A percentile compares a stretch with the other conserved stretches of the same genome.
Evolutionary conservation across 2,113 vertebrate species (phyloP).

Genomic region (Acinonyx jubatus): DNA sequence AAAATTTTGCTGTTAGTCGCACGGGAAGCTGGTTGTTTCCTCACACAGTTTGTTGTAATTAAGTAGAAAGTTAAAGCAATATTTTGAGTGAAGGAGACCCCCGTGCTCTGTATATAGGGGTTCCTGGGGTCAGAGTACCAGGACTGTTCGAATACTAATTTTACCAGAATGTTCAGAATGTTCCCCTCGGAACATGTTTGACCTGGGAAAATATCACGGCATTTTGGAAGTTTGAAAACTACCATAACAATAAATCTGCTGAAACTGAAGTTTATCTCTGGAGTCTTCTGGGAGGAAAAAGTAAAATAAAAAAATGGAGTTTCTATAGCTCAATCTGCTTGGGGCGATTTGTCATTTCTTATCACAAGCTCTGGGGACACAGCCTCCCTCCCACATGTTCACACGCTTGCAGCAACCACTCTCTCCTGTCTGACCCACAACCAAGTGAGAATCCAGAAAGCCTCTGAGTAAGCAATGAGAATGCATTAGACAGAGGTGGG

Average conservation of each 20-base stretch:
- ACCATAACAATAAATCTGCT: background rate
- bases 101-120: background rate
- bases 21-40: background rate
- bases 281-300: background rate
- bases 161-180: background rate
- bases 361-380: background rate
- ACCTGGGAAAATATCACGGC: background rate
- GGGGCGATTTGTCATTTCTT: background rate
- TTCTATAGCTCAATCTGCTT: background rate
- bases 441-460: background rate
- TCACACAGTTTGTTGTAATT: background rate
- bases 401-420: no score
- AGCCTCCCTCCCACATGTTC: background rate
- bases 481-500: background rate
- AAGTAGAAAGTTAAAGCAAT: background rate
- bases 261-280: background rate
- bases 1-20: background rate
- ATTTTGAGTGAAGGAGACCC: background rate
- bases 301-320: rapidly evolving
- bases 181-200: background rate
- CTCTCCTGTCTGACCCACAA: background rate
- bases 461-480: background rate
- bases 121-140: background rate
- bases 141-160: background rate
- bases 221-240: background rate